A percentile compares a stretch with the other conserved stretches of the same genome.
Conservation (phyloP, 2,113 vertebrate genomes). For the Otocyon megalotis region DNA sequence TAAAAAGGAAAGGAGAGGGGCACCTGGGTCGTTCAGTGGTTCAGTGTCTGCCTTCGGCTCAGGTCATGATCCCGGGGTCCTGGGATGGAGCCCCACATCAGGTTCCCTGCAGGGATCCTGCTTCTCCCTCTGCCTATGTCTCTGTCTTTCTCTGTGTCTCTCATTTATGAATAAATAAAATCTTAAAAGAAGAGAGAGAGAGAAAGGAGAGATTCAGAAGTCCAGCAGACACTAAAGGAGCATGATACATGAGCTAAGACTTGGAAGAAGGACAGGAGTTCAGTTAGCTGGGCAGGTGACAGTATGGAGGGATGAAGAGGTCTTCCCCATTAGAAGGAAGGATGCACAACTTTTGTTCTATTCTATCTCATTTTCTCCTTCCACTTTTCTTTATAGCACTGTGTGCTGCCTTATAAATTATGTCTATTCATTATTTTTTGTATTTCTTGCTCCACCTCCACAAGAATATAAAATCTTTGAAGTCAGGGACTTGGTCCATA, state of each 20-base stretch:
- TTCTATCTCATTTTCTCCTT: neutral
- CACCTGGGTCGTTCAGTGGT: too few species aligned
- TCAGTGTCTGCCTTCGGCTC: too few species aligned
- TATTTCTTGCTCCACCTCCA: neutral
- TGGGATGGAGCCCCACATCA: too few species aligned
- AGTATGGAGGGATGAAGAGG: too few species aligned
- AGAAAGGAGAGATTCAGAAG: neutral
- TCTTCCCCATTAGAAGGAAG: neutral
- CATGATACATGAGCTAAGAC: neutral
- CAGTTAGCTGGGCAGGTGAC: rapidly evolving
- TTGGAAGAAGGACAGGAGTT: neutral
- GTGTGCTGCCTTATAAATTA: neutral
- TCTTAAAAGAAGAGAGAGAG: too few species aligned
- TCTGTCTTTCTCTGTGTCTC: too few species aligned
- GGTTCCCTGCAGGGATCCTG: too few species aligned
- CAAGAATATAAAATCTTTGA: neutral
- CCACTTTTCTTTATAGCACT: neutral
- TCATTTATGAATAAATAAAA: too few species aligned
- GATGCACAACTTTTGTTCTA: too few species aligned
- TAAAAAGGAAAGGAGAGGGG: too few species aligned
- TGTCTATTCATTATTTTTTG: neutral
- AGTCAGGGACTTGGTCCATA: neutral
- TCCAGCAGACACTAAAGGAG: neutral
- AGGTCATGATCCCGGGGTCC: too few species aligned
- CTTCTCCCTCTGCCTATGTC: too few species aligned